Evolutionary conservation across 1,140 invertebrate genomes (phyloP).

Genomic region (Pentalonia nigronervosa): DNA sequence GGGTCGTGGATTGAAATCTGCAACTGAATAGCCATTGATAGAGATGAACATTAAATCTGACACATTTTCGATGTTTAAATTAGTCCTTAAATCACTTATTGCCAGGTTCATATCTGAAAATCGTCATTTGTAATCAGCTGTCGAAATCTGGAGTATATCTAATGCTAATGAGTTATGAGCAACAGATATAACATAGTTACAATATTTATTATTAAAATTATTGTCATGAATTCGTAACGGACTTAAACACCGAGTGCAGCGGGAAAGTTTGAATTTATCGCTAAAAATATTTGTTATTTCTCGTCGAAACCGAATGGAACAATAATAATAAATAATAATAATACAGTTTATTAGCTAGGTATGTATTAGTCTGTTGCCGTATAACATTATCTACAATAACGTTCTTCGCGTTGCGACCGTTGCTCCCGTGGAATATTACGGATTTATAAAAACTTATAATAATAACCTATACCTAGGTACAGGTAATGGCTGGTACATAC

Average conservation of each 20-base stretch:
- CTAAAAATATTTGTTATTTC: neutral
- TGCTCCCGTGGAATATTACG: neutral
- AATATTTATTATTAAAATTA: neutral
- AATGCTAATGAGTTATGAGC: too few relatives aligned
- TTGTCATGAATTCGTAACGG: neutral
- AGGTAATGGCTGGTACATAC: neutral
- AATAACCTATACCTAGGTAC: neutral
- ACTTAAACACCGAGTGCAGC: neutral
- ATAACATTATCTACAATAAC: neutral
- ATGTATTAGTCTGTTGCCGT: neutral
- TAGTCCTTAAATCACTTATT: too few relatives aligned
- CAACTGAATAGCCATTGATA: too few relatives aligned
- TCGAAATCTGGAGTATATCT: too few relatives aligned
- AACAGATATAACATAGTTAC: neutral
- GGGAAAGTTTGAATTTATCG: neutral
- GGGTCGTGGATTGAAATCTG: too few relatives aligned
- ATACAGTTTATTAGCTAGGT: neutral
- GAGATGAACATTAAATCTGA: too few relatives aligned
- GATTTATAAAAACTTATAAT: conserved; percentile 21
- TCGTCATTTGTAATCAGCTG: too few relatives aligned
- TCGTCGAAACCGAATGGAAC: neutral
- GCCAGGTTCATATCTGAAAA: too few relatives aligned
- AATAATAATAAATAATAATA: neutral
- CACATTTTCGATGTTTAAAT: too few relatives aligned
- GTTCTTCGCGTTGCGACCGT: conserved; percentile 10